phyloP scores from a whole-genome alignment of 2,888 invertebrate species.

The Leptinotarsa rubiginosa region DNA sequence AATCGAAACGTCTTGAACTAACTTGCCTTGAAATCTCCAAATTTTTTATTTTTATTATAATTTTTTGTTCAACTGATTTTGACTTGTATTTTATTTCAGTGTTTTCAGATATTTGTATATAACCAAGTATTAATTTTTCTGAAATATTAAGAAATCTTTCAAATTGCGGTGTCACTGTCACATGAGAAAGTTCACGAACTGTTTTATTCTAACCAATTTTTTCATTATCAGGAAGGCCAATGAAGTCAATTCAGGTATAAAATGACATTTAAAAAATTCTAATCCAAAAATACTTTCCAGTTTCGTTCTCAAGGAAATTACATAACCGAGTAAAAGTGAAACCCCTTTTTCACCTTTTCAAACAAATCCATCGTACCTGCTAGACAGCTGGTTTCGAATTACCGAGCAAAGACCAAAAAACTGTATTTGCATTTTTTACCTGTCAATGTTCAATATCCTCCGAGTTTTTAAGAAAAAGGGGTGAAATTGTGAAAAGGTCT shows the following conservation, averaged over 20 bases:
- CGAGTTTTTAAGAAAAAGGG: conserved; percentile 46
- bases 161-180: conserved; percentile 18
- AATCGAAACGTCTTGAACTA: too few species aligned
- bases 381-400: conserved; percentile 37
- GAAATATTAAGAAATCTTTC: not conserved
- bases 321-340: conserved; percentile 25
- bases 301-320: conserved; percentile 30
- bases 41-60: too few species aligned
- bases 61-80: too few species aligned
- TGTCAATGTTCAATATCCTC: conserved; percentile 44
- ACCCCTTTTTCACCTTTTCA: conserved; percentile 34
- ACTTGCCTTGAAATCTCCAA: too few species aligned
- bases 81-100: too few species aligned
- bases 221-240: not conserved
- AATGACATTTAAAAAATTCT: conserved; percentile 7
- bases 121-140: too few species aligned
- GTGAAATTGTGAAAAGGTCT: conserved; percentile 44
- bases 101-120: too few species aligned
- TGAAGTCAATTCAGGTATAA: conserved; percentile 15
- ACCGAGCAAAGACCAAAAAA: conserved; percentile 34
- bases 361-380: conserved; percentile 35
- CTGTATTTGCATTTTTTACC: conserved; percentile 51
- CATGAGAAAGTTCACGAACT: conserved; percentile 14
- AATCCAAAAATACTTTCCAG: conserved; percentile 11
- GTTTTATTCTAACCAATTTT: not conserved